A percentile compares a stretch with the other conserved stretches of the same genome.
phyloP scores from a whole-genome alignment of 2,888 invertebrate species.

The Sarcophaga caerulescens region DNA sequence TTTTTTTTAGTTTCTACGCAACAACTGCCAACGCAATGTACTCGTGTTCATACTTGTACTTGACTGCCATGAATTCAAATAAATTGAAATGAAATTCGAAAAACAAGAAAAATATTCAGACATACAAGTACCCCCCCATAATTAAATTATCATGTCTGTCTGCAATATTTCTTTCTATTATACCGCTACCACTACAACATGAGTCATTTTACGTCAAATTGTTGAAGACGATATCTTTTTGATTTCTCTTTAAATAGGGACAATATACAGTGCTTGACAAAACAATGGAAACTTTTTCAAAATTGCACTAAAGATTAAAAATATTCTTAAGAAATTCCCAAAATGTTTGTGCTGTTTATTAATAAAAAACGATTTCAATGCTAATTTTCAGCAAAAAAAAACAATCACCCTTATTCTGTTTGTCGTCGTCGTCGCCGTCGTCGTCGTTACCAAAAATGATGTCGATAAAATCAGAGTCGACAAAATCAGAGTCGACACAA shows the following conservation, averaged over 20 bases:
- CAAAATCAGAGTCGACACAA: no score
- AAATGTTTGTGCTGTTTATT: no score
- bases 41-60: conserved; percentile 26
- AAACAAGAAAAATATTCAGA: conserved; percentile 21
- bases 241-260: neutral
- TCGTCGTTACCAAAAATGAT: no score
- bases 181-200: neutral
- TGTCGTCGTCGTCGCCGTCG: no score
- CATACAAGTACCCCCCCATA: conserved; percentile 32
- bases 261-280: no score
- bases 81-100: neutral
- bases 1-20: conserved; percentile 18
- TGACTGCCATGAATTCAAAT: conserved; percentile 29
- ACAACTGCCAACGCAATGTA: conserved; percentile 29
- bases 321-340: no score
- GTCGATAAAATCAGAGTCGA: no score
- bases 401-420: no score
- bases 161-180: neutral
- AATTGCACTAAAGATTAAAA: no score
- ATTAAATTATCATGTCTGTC: conserved; percentile 42
- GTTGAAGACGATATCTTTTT: neutral
- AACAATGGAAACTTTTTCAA: no score
- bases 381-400: no score
- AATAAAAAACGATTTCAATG: no score
- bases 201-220: neutral